Conservation (phyloP, 1,140 invertebrate species). For the Akabosia matsudoensis region DNA sequence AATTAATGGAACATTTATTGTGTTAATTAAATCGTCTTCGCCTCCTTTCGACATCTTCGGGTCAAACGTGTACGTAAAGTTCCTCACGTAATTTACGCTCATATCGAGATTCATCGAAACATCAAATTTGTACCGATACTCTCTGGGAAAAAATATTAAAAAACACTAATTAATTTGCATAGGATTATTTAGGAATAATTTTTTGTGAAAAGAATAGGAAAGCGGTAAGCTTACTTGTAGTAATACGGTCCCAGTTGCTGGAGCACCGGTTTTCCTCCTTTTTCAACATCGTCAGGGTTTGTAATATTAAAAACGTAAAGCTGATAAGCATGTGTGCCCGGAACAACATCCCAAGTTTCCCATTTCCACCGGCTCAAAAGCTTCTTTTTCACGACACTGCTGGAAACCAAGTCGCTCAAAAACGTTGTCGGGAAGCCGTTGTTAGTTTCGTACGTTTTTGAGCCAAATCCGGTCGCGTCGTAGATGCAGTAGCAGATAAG, state of each 20-base stretch:
- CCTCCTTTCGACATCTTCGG: background rate
- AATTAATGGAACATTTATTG: slow-evolving; percentile 8
- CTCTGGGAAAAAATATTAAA: slow-evolving; percentile 28
- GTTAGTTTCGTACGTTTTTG: background rate
- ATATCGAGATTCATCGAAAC: slow-evolving; percentile 32
- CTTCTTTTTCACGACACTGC: slow-evolving; percentile 27
- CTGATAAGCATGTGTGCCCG: slow-evolving; percentile 34
- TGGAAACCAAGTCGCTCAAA: slow-evolving; percentile 18
- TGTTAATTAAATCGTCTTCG: background rate
- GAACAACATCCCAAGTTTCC: slow-evolving; percentile 44
- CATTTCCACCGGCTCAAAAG: slow-evolving; percentile 39
- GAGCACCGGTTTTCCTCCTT: background rate
- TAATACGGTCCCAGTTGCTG: slow-evolving; percentile 11
- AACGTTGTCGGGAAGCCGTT: slow-evolving; percentile 37
- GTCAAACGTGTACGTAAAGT: slow-evolving; percentile 1
- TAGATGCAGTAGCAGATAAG: too few relatives aligned
- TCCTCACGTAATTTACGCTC: background rate
- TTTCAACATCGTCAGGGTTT: background rate
- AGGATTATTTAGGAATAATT: background rate
- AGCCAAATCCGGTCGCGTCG: background rate
- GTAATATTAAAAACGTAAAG: slow-evolving; percentile 40
- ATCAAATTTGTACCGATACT: slow-evolving; percentile 37
- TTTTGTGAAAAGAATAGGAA: background rate
- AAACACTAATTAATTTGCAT: slow-evolving; percentile 33
- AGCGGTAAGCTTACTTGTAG: background rate